These are phyloP conservation scores for Corticium candelabrum DNA, from an alignment of 37 sponge, comb jelly and placozoan species.

Conservation along the genomic window DNA sequence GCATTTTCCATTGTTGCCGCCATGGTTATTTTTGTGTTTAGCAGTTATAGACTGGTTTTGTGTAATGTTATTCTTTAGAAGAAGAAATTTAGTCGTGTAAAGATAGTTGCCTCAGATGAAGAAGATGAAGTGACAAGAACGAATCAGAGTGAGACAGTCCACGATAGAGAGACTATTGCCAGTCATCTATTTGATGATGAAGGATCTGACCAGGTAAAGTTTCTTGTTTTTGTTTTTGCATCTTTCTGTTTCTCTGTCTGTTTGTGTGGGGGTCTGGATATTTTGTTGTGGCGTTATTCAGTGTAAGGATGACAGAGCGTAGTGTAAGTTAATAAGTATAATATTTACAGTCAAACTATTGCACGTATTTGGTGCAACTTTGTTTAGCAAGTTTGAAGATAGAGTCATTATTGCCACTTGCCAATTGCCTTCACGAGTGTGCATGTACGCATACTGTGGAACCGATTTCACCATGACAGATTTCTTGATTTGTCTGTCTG, in stretches of 20 bases:
- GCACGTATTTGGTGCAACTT: too few relatives aligned
- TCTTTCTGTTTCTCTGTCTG: constrained; percentile 8
- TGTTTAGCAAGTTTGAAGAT: too few relatives aligned
- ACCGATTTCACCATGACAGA: too few relatives aligned
- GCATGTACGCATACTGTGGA: too few relatives aligned
- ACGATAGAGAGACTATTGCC: neutral
- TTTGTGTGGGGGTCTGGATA: constrained; percentile 10
- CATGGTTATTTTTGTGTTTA: too few relatives aligned
- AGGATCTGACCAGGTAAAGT: neutral
- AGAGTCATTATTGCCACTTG: too few relatives aligned
- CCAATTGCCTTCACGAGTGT: too few relatives aligned
- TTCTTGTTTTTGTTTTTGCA: neutral
- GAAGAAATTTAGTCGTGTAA: constrained; percentile 54
- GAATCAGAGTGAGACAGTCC: neutral
- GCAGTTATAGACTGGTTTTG: neutral
- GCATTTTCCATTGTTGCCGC: too few relatives aligned
- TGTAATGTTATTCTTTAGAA: neutral
- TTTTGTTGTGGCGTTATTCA: constrained; percentile 5
- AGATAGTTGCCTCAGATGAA: constrained; percentile 48
- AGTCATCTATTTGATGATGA: neutral
- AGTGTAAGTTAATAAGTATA: too few relatives aligned
- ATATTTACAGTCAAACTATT: too few relatives aligned
- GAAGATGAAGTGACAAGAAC: constrained; percentile 33
- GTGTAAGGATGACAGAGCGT: too few relatives aligned
- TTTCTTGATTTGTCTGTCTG: too few relatives aligned